Conservation (phyloP, 2,797 vertebrate genomes). For the Acanthurus lineatus region DNA sequence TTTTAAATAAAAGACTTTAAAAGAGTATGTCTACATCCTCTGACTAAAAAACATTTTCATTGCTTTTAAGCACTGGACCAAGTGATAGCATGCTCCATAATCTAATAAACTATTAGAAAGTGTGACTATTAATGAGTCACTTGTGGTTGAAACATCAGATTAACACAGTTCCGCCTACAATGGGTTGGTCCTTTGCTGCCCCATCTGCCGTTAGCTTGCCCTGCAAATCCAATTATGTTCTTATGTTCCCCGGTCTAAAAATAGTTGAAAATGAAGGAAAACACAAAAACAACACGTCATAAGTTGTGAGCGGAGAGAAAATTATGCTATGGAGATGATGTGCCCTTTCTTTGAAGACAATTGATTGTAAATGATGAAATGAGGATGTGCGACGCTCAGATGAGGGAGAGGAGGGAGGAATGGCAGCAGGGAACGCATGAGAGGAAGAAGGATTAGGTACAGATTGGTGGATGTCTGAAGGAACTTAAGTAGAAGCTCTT, state of each 20-base stretch:
- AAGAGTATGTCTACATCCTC: neutral
- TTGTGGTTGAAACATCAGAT: slow-evolving; percentile 74
- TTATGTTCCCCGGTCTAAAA: slow-evolving; percentile 83
- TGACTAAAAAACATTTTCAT: neutral
- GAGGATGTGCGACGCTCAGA: slow-evolving; percentile 10
- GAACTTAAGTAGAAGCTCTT: slow-evolving; percentile 65
- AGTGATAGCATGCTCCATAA: neutral
- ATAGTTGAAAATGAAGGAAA: slow-evolving; percentile 82
- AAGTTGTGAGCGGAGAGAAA: slow-evolving; percentile 50
- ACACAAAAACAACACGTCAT: slow-evolving; percentile 59
- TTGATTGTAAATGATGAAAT: slow-evolving; percentile 45
- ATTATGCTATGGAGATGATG: slow-evolving; percentile 71
- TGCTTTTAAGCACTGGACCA: neutral
- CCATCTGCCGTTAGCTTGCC: slow-evolving; percentile 76
- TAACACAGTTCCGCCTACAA: slow-evolving; percentile 63
- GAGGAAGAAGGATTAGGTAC: slow-evolving; percentile 76
- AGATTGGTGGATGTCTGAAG: slow-evolving; percentile 66
- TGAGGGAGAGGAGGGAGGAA: slow-evolving; percentile 51
- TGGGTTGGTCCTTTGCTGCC: slow-evolving; percentile 77
- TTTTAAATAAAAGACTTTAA: neutral
- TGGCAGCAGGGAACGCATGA: slow-evolving; percentile 55
- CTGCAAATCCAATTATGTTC: slow-evolving; percentile 87
- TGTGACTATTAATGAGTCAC: slow-evolving; percentile 59
- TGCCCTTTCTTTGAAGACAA: slow-evolving; percentile 25
- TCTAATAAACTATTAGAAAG: slow-evolving; percentile 33